Conservation (phyloP, 1,140 invertebrate genomes). For the Hyles vespertilio region DNA sequence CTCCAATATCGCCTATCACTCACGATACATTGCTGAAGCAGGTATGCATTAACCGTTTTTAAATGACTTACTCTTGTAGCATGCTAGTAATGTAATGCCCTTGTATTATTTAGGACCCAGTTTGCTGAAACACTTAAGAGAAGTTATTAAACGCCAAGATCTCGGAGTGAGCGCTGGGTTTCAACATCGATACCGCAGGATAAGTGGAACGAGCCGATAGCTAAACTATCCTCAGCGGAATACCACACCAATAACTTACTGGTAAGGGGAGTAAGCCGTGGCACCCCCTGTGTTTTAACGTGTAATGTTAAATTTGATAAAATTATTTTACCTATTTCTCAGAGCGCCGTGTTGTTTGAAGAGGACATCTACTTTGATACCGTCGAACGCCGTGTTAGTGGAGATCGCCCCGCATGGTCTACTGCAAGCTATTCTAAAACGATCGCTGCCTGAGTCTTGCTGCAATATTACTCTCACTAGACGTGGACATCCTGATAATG, state of each 20-base stretch:
- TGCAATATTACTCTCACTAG: conserved; percentile 86
- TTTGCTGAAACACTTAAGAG: conserved; percentile 80
- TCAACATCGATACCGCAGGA: conserved; percentile 86
- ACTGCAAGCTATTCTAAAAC: conserved; percentile 80
- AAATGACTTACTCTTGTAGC: too few species aligned
- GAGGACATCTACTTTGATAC: conserved; percentile 85
- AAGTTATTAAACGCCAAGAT: conserved; percentile 80
- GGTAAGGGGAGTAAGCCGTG: conserved; percentile 8
- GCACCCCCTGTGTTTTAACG: too few species aligned
- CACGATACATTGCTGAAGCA: conserved; percentile 79
- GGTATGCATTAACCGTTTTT: conserved; percentile 12
- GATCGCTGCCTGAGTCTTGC: conserved; percentile 70
- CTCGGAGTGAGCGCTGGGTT: conserved; percentile 85
- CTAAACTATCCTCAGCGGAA: conserved; percentile 85
- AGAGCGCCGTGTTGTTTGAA: conserved; percentile 86
- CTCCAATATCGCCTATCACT: conserved; percentile 86
- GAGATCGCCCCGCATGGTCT: conserved; percentile 89
- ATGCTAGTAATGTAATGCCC: too few species aligned
- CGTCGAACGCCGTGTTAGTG: conserved; percentile 84
- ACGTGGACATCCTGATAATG: conserved; percentile 81
- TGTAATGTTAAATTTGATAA: too few species aligned
- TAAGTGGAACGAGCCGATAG: conserved; percentile 80
- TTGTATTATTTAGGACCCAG: conserved; percentile 76
- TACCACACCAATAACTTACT: conserved; percentile 95
- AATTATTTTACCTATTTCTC: too few species aligned